phyloP scores from a whole-genome alignment of 2,113 vertebrate genomes.

The Menura novaehollandiae region DNA sequence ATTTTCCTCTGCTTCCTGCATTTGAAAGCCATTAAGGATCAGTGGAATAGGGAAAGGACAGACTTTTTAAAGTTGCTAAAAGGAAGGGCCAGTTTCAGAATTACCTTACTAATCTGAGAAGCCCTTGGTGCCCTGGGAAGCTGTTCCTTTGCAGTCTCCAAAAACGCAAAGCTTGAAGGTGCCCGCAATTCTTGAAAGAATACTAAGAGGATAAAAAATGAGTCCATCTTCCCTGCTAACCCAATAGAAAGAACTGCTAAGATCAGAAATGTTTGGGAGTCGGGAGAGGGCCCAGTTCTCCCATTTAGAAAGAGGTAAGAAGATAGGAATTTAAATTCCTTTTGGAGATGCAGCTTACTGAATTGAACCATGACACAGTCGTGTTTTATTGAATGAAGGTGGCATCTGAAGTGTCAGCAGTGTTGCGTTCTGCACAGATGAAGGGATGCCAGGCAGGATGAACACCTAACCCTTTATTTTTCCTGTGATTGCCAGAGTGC shows the following conservation, averaged over 20 bases:
- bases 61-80: neutral
- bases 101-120: neutral
- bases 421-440: neutral
- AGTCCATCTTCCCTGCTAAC: neutral
- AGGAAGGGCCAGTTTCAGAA: neutral
- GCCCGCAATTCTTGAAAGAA: neutral
- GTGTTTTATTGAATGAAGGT: neutral
- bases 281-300: neutral
- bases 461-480: neutral
- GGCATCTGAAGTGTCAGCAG: neutral
- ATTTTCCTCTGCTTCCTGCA: neutral
- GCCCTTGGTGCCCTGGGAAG: neutral
- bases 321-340: neutral
- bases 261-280: neutral
- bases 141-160: neutral
- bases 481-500: conserved; percentile 73
- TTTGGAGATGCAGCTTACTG: neutral
- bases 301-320: neutral
- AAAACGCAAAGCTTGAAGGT: neutral
- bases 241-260: neutral
- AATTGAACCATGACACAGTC: neutral
- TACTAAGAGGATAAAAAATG: neutral
- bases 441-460: neutral
- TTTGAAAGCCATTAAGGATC: neutral
- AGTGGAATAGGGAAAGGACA: neutral